Evolutionary conservation across 2,113 vertebrate species (phyloP).

Genomic region (Bufo gargarizans): DNA sequence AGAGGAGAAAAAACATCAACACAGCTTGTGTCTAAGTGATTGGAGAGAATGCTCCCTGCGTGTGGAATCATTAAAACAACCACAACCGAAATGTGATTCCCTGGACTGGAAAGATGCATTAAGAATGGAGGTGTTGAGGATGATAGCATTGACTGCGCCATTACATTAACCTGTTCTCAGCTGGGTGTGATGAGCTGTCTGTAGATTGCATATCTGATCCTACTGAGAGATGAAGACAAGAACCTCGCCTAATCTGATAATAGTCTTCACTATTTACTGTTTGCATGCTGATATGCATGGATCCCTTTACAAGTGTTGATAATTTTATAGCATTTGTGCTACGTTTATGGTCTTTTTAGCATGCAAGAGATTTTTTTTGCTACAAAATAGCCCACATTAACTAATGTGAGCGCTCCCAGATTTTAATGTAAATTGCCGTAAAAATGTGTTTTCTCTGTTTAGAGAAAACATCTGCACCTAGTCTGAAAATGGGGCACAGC

Average conservation of each 20-base stretch:
- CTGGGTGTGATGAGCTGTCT: conserved; percentile 23
- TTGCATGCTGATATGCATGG: background rate
- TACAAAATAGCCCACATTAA: too few relatives aligned
- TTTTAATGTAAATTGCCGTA: too few relatives aligned
- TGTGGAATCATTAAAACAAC: conserved; percentile 50
- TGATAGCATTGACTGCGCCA: conserved; percentile 32
- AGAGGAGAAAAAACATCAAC: conserved; percentile 49
- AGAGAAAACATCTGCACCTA: too few relatives aligned
- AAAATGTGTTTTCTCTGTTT: too few relatives aligned
- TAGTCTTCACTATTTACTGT: conserved; percentile 6
- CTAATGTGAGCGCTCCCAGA: too few relatives aligned
- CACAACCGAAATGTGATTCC: conserved; percentile 57
- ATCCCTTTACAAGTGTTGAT: background rate
- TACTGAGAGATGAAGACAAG: conserved; percentile 27
- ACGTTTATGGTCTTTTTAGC: background rate
- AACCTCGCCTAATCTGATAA: conserved; percentile 32
- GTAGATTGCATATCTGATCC: conserved; percentile 22
- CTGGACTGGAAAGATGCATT: conserved; percentile 57
- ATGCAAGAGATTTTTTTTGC: too few relatives aligned
- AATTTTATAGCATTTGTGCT: background rate
- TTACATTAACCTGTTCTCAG: conserved; percentile 52
- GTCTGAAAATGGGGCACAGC: too few relatives aligned
- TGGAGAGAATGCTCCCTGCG: conserved; percentile 50
- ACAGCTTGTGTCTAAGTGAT: conserved; percentile 59
- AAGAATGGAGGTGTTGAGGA: conserved; percentile 46